Evolutionary conservation across 2,888 invertebrate species (phyloP), one percentile per base, ranked within the genome.

Genomic region (Mantis religiosa): DNA sequence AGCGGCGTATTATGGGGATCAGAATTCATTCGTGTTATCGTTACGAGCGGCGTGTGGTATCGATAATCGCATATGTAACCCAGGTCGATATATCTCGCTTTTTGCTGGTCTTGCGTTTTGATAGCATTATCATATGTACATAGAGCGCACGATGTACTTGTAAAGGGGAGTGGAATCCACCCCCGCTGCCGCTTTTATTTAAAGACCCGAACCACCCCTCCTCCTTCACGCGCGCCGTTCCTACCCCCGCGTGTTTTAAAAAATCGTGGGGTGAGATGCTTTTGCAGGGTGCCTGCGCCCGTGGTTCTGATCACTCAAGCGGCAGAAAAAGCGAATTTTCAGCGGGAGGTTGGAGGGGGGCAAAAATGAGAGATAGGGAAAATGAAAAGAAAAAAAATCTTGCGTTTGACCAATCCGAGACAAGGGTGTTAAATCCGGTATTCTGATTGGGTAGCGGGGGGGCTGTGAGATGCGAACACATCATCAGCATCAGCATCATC

Each of bases 341-440:
- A 71, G 54, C 54, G 54, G 54, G 54, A 71, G 54, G 54, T 71
- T 20, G 54, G 54, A 20, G 54, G 54, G 54, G 54, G 54, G 41
- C 25, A 71, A 71, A 71, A 71, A 71, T 71, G 54, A 71, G 54
- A 71, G 54, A 71, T 71, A 71, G 54, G 54, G 54, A 71, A 84
- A 82, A 87, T 87, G 54, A 87, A 81, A 87, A 28, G 30, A 25
- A 25, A 81, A 82, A 87, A n/a, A 82, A 30, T 87, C 87, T 87
- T 87, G 87, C 87, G 34, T 87, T 87, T 87, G 87, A 87, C 87
- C 87, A 87, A 87, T 87, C 47, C 34, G 82, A 87, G 82, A 82
- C 87, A 82, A 82, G 87, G 87, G 87, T 87, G 87, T 87, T 87
- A 87, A 87, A 87, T 87, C 82, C 87, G 81, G 87, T 82, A 87